Evolutionary conservation across 2,888 invertebrate species (phyloP).

Genomic region (Orthonychiurus folsomi): DNA sequence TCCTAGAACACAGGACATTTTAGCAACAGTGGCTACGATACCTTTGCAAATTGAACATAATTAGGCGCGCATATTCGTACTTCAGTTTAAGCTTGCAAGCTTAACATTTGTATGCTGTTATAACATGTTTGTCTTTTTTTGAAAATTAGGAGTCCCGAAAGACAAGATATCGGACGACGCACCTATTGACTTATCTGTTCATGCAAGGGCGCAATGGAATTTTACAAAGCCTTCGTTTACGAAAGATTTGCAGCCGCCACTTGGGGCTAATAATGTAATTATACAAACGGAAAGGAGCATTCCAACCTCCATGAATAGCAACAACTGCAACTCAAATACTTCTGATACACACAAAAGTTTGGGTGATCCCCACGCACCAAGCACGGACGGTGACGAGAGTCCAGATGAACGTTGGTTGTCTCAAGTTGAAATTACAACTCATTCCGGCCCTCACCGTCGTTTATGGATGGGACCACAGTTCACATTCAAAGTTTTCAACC

Average conservation of each 20-base stretch:
- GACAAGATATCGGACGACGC: constrained; percentile 80
- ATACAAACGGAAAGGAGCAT: neutral
- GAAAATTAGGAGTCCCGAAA: constrained; percentile 66
- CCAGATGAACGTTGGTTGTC: constrained; percentile 77
- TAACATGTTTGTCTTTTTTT: too few species aligned
- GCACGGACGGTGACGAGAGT: constrained; percentile 25
- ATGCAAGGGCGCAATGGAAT: constrained; percentile 83
- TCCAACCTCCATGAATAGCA: neutral
- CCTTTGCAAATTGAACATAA: too few species aligned
- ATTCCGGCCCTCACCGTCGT: constrained; percentile 84
- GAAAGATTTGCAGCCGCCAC: constrained; percentile 64
- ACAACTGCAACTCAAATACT: constrained; percentile 1
- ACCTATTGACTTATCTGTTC: constrained; percentile 72
- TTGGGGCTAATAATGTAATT: constrained; percentile 61
- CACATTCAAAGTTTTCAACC: constrained; percentile 83
- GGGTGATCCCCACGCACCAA: constrained; percentile 4
- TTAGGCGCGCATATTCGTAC: too few species aligned
- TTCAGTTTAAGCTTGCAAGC: too few species aligned
- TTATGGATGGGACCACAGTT: constrained; percentile 99
- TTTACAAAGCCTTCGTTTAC: constrained; percentile 48
- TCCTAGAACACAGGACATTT: too few species aligned
- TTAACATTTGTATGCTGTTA: too few species aligned
- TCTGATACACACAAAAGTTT: constrained; percentile 19
- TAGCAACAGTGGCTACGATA: too few species aligned
- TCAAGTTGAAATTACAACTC: constrained; percentile 94